Evolutionary conservation across 1,140 invertebrate genomes (phyloP), one percentile per base, ranked within the genome.

Genomic region (Oryzaephilus surinamensis): DNA sequence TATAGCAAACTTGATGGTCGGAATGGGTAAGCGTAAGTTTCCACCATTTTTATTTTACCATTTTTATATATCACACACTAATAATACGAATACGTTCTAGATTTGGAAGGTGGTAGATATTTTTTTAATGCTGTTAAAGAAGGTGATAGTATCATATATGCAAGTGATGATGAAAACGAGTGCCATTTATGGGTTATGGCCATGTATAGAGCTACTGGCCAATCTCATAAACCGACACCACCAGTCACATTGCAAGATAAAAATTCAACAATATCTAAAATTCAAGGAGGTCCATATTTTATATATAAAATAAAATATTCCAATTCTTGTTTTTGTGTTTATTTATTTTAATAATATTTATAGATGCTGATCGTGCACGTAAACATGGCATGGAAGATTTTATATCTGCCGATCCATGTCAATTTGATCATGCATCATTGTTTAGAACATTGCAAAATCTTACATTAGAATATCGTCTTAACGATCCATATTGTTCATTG

Each of bases 331-430:
- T 20, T 24, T n/a, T 23, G 19, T 20, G 10, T 33, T 21, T 19
- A 19, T 32, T 7, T 12, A 8, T 31, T 38, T 34, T 23, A 17
- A 27, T 17, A 28, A 24, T 36, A 26, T 38, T 43, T 32, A 16
- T 32, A 79, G 90, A 97, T 72, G 88, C 93, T 32, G 96, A 99
- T 58, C 78, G 93, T 61, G 94, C 93, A 0, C 75, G 90, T 28
- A 98, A 98, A 62, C 94, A 97, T 66, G 95, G 96, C 19, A 93
- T 99, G 89, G 96, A 99, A 61, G 95, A 98, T 63, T 97, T 87
- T 62, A 97, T 99, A 46, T 92, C 92, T 53, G 93, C 94, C 5
- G 94, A 99, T 73, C 95, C 96, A 2, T 96, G 92, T 60, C 87
- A 84, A 63, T 97, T 92, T 65, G 89, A 95, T 55, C 96, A 99